Conservation (phyloP, 2,797 vertebrate species). For the Rhinophrynus dorsalis region DNA sequence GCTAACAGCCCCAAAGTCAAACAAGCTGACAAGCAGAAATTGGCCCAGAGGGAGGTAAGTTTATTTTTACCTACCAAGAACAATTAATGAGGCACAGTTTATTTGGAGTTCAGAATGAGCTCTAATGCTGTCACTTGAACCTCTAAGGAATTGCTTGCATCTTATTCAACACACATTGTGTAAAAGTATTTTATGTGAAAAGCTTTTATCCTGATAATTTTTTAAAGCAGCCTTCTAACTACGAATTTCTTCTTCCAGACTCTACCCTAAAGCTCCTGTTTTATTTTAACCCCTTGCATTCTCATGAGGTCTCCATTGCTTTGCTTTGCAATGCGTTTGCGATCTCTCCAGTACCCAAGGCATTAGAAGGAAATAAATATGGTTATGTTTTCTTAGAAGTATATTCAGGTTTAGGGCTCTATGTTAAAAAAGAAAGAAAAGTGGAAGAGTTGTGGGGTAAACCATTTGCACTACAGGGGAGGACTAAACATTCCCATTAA, state of each 20-base stretch:
- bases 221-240: neutral
- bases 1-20: constrained; percentile 98
- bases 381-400: too few species aligned
- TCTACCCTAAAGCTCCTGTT: neutral
- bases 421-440: too few species aligned
- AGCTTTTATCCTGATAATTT: constrained; percentile 18
- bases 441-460: too few species aligned
- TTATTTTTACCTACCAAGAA: constrained; percentile 35
- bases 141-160: constrained; percentile 34
- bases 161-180: constrained; percentile 10
- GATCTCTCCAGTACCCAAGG: too few species aligned
- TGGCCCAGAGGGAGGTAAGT: constrained; percentile 92
- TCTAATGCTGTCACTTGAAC: constrained; percentile 29
- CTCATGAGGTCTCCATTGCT: too few species aligned
- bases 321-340: too few species aligned
- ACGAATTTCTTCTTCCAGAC: neutral
- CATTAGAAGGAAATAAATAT: too few species aligned
- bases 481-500: too few species aligned
- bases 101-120: constrained; percentile 22
- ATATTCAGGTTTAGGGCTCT: too few species aligned
- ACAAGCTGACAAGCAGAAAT: constrained; percentile 96
- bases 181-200: constrained; percentile 1
- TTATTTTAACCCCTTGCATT: too few species aligned
- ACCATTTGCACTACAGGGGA: too few species aligned
- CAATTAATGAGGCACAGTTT: constrained; percentile 42